Percentiles rank a stretch among this genome's conserved stretches.
phyloP scores from a whole-genome alignment of 2,888 invertebrate species.

The Calameuta idolon region DNA sequence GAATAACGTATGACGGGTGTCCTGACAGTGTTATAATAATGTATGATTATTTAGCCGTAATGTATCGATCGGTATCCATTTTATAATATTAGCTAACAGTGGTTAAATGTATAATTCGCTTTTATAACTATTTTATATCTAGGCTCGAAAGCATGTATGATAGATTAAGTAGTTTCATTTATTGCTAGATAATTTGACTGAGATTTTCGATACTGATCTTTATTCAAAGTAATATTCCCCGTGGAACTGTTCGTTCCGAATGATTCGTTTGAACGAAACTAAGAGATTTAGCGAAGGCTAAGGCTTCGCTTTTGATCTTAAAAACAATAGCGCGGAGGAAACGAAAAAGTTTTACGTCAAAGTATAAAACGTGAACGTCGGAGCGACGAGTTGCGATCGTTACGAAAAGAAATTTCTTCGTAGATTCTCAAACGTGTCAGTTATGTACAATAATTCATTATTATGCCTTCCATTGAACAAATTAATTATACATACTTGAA shows the following conservation, averaged over 20 bases:
- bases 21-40: slow-evolving; percentile 42
- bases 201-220: slow-evolving; percentile 38
- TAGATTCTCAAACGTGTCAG: slow-evolving; percentile 25
- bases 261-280: neutral
- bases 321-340: neutral
- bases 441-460: slow-evolving; percentile 33
- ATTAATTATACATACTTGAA: slow-evolving; percentile 16
- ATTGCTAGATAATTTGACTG: slow-evolving; percentile 60
- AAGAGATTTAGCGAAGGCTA: slow-evolving; percentile 13
- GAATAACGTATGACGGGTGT: slow-evolving; percentile 29
- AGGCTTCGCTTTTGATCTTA: slow-evolving; percentile 26
- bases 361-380: neutral
- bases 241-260: neutral
- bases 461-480: slow-evolving; percentile 14
- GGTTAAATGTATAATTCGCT: slow-evolving; percentile 33
- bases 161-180: slow-evolving; percentile 51
- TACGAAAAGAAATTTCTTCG: slow-evolving; percentile 1
- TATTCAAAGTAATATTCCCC: slow-evolving; percentile 22
- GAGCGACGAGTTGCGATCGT: neutral
- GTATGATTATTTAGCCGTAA: slow-evolving; percentile 42
- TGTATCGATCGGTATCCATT: slow-evolving; percentile 38
- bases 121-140: slow-evolving; percentile 40
- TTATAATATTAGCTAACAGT: slow-evolving; percentile 27
- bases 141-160: slow-evolving; percentile 39
- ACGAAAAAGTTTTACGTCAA: neutral